Percentiles rank a stretch among this genome's conserved stretches.
Evolutionary conservation across 2,888 invertebrate species (phyloP).

Genomic region (Xestia xanthographa): DNA sequence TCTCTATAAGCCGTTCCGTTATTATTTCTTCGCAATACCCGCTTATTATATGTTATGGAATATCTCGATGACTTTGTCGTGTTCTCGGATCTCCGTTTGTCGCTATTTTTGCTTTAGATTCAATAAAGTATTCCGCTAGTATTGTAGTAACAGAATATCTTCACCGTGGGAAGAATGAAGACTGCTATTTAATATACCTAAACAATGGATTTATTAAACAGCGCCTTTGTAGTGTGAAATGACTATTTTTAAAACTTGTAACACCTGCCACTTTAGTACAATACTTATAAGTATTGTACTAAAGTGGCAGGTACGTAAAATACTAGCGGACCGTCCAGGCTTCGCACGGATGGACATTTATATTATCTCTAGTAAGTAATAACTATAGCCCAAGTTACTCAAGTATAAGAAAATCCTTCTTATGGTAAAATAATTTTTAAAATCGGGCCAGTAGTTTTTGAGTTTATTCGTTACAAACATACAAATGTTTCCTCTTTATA

Average conservation of each 20-base stretch:
- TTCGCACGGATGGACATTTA: no score
- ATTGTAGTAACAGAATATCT: slow-evolving; percentile 17
- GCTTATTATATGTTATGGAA: slow-evolving; percentile 46
- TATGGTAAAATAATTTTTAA: no score
- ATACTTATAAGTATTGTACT: no score
- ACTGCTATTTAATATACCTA: neutral
- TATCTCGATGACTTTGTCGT: slow-evolving; percentile 40
- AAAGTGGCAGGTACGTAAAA: no score
- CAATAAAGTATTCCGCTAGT: slow-evolving; percentile 24
- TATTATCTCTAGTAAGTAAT: no score
- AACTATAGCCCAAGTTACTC: no score
- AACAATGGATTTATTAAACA: slow-evolving; percentile 6
- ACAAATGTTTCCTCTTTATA: no score
- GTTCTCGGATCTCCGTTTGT: slow-evolving; percentile 44
- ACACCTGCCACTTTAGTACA: neutral
- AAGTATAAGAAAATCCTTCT: no score
- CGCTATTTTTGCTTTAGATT: slow-evolving; percentile 43
- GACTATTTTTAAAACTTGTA: neutral
- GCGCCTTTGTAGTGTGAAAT: neutral
- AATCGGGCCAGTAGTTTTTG: no score
- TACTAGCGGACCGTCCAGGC: no score
- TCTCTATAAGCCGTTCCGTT: slow-evolving; percentile 60
- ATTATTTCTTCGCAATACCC: slow-evolving; percentile 54
- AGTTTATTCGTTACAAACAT: no score
- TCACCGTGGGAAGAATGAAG: slow-evolving; percentile 37